phyloP scores from a whole-genome alignment of 2,888 invertebrate genomes.

The Archaeoteleia sp. region DNA sequence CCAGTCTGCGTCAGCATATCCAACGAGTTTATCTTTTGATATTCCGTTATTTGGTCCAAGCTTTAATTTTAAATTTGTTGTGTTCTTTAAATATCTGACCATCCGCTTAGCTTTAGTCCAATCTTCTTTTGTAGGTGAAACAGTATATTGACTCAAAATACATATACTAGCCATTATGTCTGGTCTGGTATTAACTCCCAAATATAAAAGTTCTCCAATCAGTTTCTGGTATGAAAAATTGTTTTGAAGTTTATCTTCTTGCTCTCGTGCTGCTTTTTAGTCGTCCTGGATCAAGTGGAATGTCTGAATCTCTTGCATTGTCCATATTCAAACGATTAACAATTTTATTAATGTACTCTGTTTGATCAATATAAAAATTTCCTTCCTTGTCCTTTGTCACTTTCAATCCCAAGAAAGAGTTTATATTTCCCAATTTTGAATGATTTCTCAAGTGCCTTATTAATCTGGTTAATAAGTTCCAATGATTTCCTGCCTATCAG shows the following conservation, averaged over 20 bases:
- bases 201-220: conserved; percentile 44
- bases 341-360: conserved; percentile 43
- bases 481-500: conserved; percentile 21
- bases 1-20: conserved; percentile 67
- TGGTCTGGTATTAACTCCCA: conserved; percentile 42
- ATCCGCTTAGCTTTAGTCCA: conserved; percentile 49
- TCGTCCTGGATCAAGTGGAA: conserved; percentile 24
- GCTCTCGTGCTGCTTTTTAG: background rate
- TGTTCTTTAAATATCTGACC: conserved; percentile 49
- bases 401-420: conserved; percentile 33
- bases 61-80: conserved; percentile 26
- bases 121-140: conserved; percentile 28
- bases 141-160: conserved; percentile 44
- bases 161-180: conserved; percentile 49
- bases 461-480: conserved; percentile 13
- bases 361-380: conserved; percentile 35
- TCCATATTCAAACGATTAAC: conserved; percentile 25
- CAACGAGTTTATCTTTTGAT: conserved; percentile 31
- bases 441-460: conserved; percentile 3
- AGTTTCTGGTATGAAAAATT: conserved; percentile 27
- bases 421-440: conserved; percentile 33
- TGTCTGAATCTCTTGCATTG: conserved; percentile 38
- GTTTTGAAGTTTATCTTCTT: conserved; percentile 31
- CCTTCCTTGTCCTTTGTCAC: conserved; percentile 27
- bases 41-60: background rate